These are phyloP conservation scores for Stegostoma tigrinum DNA, from an alignment of 2,113 vertebrate genomes.

Conservation along the genomic window DNA sequence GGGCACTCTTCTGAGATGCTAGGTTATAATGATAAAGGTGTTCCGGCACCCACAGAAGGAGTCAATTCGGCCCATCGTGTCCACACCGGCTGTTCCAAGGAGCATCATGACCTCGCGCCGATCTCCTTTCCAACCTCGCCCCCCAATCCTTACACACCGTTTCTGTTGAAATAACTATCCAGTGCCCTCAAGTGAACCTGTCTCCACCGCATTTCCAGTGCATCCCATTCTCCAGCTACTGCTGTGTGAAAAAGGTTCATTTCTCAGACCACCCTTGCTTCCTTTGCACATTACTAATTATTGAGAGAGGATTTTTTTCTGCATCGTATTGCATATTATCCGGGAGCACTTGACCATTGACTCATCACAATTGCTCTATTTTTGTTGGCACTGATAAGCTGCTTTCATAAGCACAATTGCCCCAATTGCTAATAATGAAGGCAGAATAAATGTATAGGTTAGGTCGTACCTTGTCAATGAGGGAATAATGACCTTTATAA, in stretches of 20 bases:
- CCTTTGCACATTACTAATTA: not conserved
- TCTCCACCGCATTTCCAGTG: too few species aligned
- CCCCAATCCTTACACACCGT: too few species aligned
- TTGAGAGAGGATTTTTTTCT: not conserved
- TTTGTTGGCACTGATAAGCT: not conserved
- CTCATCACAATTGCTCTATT: not conserved
- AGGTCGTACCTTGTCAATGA: not conserved
- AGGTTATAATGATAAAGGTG: not conserved
- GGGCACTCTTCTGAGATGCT: not conserved
- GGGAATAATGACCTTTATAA: not conserved
- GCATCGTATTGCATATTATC: not conserved
- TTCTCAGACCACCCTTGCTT: too few species aligned
- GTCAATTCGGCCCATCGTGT: too few species aligned
- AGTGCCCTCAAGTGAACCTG: too few species aligned
- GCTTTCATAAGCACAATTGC: not conserved
- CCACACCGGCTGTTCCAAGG: too few species aligned
- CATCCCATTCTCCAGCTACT: too few species aligned
- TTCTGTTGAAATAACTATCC: too few species aligned
- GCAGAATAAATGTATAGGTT: not conserved
- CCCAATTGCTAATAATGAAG: not conserved
- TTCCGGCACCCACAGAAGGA: too few species aligned
- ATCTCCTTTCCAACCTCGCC: too few species aligned
- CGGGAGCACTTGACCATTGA: not conserved
- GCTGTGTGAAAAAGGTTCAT: too few species aligned
- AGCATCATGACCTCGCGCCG: too few species aligned